These are phyloP conservation scores for Ictalurus furcatus DNA, from an alignment of 2,113 vertebrate genomes.

Conservation along the genomic window DNA sequence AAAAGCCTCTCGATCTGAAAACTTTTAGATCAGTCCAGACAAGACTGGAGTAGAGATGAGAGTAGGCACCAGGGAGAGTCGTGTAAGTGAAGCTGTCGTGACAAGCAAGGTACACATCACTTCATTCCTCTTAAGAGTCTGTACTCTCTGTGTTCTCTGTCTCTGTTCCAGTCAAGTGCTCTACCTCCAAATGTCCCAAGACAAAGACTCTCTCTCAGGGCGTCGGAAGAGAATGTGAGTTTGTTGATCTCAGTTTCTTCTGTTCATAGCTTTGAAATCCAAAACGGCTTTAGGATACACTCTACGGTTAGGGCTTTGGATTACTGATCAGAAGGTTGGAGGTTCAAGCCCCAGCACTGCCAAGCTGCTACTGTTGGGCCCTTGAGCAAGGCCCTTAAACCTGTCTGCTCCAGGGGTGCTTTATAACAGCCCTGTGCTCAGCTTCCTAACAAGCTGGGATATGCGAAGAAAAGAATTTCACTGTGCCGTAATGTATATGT, in stretches of 20 bases:
- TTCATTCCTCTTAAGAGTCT: slow-evolving; percentile 10
- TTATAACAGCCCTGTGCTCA: no score
- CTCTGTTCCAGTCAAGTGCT: neutral
- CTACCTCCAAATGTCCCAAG: neutral
- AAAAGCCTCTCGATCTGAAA: neutral
- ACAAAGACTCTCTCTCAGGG: slow-evolving; percentile 6
- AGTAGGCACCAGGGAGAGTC: neutral
- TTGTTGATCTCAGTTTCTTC: neutral
- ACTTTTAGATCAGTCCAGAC: slow-evolving; percentile 16
- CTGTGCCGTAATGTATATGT: no score
- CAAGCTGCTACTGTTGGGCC: no score
- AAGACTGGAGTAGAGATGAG: slow-evolving; percentile 12
- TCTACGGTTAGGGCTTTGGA: no score
- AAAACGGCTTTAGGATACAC: neutral
- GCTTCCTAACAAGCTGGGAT: no score
- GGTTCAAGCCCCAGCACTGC: no score
- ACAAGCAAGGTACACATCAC: slow-evolving; percentile 6
- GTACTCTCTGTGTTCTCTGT: neutral
- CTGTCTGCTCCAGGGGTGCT: no score
- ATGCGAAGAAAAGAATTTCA: no score
- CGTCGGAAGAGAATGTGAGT: neutral
- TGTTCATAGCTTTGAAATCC: neutral
- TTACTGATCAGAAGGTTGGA: no score
- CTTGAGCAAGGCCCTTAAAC: no score
- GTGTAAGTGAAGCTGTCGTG: slow-evolving; percentile 3